Base-by-base conservation (phyloP, 1,140 invertebrate species). In the Aporrectodea caliginosa region DNA sequence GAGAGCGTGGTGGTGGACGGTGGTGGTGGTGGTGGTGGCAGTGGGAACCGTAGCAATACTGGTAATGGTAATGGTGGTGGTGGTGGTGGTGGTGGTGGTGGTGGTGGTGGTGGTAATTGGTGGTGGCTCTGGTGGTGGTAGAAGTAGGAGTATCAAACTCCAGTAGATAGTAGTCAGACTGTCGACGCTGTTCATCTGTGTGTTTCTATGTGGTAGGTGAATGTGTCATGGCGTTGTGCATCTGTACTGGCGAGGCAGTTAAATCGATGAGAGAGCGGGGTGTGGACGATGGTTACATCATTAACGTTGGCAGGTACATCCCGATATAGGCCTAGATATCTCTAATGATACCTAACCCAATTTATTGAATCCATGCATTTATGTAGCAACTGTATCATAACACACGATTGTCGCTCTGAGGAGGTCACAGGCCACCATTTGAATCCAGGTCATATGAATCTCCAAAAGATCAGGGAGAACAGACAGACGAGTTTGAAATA, bases 291-390 rank as follows among this genome's bases (percentile, higher is more conserved):
- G 92, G 92, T 0, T 92, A 93, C 81, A 91, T 94, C 35, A 88
- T 94, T 22, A 91, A 93, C 79, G 90, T 94, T 1, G 93, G 92
- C 85, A 93, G 91, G 91, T 91, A 91, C n/a, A n/a, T n/a, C n/a
- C n/a, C n/a, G n/a, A n/a, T n/a, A n/a, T 6, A 12, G 2, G 2
- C 69, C 2, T 31, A 69, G 6, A 33, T 12, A 75, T 35, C 14
- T 31, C 29, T 77, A 69, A 29, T 33, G n/a, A 58, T 16, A 58
- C 14, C 2, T 73, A 69, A 33, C 14, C 29, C 2, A 14, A 2
- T 77, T 16, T 16, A 14, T 33, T 16, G 27, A 69, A 71, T 69
- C 31, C 16, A 2, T 31, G 2, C 6, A 73, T 2, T 14, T 33
- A 14, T 73, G 27, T 16, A 12, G 16, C 12, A n/a, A 71, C 31